Base-by-base conservation (phyloP, 2,113 vertebrate genomes). In the Triplophysa rosa region DNA sequence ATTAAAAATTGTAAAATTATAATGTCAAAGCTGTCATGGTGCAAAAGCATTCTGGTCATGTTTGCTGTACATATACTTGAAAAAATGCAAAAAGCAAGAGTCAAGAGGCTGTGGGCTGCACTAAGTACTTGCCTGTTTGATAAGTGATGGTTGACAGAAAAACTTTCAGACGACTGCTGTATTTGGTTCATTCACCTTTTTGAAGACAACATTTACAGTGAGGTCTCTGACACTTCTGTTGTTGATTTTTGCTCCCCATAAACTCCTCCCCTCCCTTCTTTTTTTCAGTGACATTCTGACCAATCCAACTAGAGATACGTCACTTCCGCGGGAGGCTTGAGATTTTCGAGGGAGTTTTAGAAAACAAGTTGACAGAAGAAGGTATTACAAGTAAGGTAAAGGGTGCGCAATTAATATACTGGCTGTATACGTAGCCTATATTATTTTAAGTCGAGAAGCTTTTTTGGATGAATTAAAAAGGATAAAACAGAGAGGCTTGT, bases 261-360 rank as follows among this genome's bases (percentile, higher is more conserved):
- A 80, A 14, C 70, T 26, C 12, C 23, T 80, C 19, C 11, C 2
- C 33, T 13, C 79, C 79, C 13, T 71, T 64, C 37, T 2, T 19
- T 75, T 29, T 37, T 74, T 11, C 14, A 21, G 45, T 37, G 14
- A 19, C 71, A n/a, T 10, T n/a, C 62, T 4, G 69, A 37, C 88
- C 89, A 92, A 91, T 91, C 82, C 79, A 10, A 45, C 64, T 40
- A n/a, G 6, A 64, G 16, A 1, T 13, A 67, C 77, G 68, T 76
- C 68, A 21, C 42, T 89, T 85, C 87, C 85, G 90, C 89, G 90
- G 85, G 86, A 92, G 86, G 88, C 33, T 73, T 69, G 80, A 65
- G 37, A 11, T 12, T 68, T 74, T 69, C 37, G 56, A 82, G 75
- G 72, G 45, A 77, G 26, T 37, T 54, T 77, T 52, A 29, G 40